Evolutionary conservation across 2,888 invertebrate species (phyloP).

Genomic region (Trachelus tabidus): DNA sequence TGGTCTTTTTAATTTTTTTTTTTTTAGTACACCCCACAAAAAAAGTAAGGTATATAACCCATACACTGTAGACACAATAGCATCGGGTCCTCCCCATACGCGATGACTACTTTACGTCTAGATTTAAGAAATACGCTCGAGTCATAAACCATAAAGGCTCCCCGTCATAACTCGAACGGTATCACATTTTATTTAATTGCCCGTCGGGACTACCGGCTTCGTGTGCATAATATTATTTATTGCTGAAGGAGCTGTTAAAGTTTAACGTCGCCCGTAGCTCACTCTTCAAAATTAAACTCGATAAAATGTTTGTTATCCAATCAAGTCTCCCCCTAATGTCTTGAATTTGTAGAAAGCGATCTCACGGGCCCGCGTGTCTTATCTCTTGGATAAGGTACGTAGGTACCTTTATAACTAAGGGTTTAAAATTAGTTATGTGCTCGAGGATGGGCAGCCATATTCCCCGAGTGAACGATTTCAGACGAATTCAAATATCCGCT

Average conservation of each 20-base stretch:
- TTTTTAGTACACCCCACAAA: background rate
- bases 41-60: background rate
- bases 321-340: constrained; percentile 41
- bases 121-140: constrained; percentile 63
- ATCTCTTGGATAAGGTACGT: constrained; percentile 30
- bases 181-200: constrained; percentile 67
- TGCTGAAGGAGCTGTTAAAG: constrained; percentile 63
- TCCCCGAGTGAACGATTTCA: background rate
- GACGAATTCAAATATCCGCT: background rate
- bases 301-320: constrained; percentile 65
- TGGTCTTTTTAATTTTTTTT: background rate
- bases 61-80: background rate
- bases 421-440: constrained; percentile 35
- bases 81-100: constrained; percentile 13
- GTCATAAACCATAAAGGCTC: constrained; percentile 65
- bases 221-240: constrained; percentile 66
- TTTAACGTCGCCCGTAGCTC: constrained; percentile 56
- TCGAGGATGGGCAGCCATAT: constrained; percentile 15
- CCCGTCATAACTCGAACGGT: constrained; percentile 64
- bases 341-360: constrained; percentile 42
- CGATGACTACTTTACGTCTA: constrained; percentile 53
- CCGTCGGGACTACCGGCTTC: constrained; percentile 43
- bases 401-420: constrained; percentile 33
- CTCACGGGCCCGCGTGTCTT: constrained; percentile 20
- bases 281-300: constrained; percentile 62